These are phyloP conservation scores for Ophioninae sp. DNA, from an alignment of 2,888 invertebrate genomes.

Conservation along the genomic window DNA sequence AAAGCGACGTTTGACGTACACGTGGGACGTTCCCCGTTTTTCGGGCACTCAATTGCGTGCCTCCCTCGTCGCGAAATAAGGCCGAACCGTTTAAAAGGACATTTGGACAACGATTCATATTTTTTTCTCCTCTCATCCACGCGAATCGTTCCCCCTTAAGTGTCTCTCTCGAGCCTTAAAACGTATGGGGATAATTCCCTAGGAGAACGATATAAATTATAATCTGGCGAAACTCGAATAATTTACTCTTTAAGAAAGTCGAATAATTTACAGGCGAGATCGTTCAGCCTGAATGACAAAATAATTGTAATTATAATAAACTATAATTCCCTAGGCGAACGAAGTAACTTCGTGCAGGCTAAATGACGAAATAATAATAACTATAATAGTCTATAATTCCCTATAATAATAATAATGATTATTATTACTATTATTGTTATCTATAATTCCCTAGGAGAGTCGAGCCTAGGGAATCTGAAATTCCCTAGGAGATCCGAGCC, in stretches of 20 bases:
- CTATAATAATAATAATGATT: too few relatives aligned
- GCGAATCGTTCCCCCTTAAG: neutral
- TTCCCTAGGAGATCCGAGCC: too few relatives aligned
- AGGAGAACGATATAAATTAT: neutral
- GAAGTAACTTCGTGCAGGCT: too few relatives aligned
- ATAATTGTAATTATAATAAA: neutral
- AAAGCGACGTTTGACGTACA: neutral
- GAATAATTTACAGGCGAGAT: neutral
- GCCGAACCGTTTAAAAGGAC: constrained; percentile 63
- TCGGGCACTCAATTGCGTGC: constrained; percentile 6
- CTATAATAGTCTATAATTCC: too few relatives aligned
- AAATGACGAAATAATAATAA: too few relatives aligned
- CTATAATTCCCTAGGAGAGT: too few relatives aligned
- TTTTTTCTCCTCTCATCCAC: neutral
- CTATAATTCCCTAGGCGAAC: constrained; percentile 19
- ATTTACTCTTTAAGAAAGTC: neutral
- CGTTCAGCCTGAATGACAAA: neutral
- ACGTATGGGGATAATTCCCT: neutral
- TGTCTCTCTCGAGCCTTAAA: constrained; percentile 1
- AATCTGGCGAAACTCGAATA: neutral
- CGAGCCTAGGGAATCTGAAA: too few relatives aligned
- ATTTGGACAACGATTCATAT: constrained; percentile 45
- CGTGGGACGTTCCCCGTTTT: constrained; percentile 43
- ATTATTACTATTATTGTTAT: too few relatives aligned
- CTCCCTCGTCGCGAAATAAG: constrained; percentile 49